Percentiles rank a stretch among this genome's conserved stretches.
phyloP scores from a whole-genome alignment of 2,888 invertebrate genomes.

The Exephanes ischioxanthus region DNA sequence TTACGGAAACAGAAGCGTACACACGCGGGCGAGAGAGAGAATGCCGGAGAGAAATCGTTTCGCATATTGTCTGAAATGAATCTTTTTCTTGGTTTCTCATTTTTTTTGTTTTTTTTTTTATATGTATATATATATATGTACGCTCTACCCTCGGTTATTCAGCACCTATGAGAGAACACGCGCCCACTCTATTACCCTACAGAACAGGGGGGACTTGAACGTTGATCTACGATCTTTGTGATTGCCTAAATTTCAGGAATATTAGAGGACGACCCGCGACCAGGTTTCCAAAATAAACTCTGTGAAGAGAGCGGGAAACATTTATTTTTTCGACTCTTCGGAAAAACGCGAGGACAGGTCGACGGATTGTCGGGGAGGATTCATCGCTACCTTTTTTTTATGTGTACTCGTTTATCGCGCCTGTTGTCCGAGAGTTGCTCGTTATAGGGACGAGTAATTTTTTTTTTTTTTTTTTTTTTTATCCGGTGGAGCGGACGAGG shows the following conservation, averaged over 20 bases:
- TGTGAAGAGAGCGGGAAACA: background rate
- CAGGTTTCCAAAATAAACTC: conserved; percentile 7
- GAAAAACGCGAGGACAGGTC: conserved; percentile 21
- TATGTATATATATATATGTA: conserved; percentile 24
- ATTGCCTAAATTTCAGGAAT: conserved; percentile 73
- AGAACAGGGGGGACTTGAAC: background rate
- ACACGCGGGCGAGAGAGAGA: conserved; percentile 51
- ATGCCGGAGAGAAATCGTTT: conserved; percentile 78
- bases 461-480: conserved; percentile 35
- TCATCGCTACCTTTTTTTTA: conserved; percentile 30
- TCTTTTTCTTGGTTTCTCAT: conserved; percentile 66
- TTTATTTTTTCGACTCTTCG: conserved; percentile 19
- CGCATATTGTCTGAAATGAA: conserved; percentile 81
- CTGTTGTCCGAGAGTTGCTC: conserved; percentile 16
- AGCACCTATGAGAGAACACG: conserved; percentile 27
- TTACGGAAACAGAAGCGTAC: conserved; percentile 46
- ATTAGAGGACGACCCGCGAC: conserved; percentile 13
- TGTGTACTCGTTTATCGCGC: background rate
- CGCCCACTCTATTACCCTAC: conserved; percentile 25
- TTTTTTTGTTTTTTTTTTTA: conserved; percentile 50
- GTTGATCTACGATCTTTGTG: conserved; percentile 72
- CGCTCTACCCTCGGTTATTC: conserved; percentile 29
- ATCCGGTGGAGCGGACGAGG: conserved; percentile 3
- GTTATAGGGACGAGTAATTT: conserved; percentile 25
- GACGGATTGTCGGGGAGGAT: conserved; percentile 4